Percentiles rank a stretch among this genome's conserved stretches.
Evolutionary conservation across 2,797 vertebrate genomes (phyloP).

Genomic region (Myotis vivesi): DNA sequence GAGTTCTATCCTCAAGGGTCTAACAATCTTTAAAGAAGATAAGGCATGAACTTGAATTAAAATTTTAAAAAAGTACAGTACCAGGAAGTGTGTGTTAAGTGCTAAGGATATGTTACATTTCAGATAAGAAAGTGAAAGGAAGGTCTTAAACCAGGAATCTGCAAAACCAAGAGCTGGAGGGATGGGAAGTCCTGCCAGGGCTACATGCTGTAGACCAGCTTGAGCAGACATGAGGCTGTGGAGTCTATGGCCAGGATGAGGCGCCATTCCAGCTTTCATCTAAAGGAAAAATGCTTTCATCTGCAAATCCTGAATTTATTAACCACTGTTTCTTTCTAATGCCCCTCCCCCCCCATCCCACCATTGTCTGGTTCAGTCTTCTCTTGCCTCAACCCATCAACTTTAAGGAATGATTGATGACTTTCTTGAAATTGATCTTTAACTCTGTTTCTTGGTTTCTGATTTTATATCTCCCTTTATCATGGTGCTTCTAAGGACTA

Average conservation of each 20-base stretch:
- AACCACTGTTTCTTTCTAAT: neutral
- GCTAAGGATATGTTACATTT: neutral
- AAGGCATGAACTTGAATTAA: neutral
- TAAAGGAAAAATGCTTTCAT: neutral
- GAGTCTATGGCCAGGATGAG: neutral
- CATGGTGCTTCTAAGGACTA: neutral
- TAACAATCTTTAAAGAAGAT: neutral
- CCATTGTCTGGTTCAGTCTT: neutral
- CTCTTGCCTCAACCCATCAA: neutral
- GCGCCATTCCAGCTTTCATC: neutral
- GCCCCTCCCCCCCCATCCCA: fast-evolving
- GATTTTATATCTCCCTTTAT: neutral
- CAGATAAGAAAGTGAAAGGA: neutral
- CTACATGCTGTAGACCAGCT: neutral
- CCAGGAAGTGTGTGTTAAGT: neutral
- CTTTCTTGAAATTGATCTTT: neutral
- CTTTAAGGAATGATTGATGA: neutral
- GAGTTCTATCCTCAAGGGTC: neutral
- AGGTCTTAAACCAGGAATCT: neutral
- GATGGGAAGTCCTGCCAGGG: neutral
- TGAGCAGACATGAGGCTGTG: neutral
- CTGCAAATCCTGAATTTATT: neutral
- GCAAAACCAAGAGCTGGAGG: neutral
- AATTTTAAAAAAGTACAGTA: neutral
- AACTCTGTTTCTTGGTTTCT: neutral